Percentiles rank a stretch among this genome's conserved stretches.
Conservation (phyloP, 2,888 invertebrate genomes). For the Galerucella pusilla region DNA sequence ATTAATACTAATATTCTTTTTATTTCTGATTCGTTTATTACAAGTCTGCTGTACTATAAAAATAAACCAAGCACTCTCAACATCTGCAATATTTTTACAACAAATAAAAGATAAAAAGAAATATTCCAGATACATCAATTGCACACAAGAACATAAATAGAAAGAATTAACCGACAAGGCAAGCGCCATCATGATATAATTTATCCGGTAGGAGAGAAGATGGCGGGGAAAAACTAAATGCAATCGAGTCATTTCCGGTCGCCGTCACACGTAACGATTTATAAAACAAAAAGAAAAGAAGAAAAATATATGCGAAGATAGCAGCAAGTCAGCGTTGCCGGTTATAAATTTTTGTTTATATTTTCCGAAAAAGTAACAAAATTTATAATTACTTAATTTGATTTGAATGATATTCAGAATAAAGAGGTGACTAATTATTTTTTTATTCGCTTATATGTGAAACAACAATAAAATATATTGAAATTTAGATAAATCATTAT, state of each 20-base stretch:
- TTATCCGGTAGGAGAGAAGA: constrained; percentile 36
- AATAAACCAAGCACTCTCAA: neutral
- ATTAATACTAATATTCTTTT: no score
- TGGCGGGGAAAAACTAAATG: constrained; percentile 41
- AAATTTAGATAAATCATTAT: neutral
- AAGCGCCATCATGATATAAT: constrained; percentile 41
- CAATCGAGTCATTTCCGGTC: constrained; percentile 55
- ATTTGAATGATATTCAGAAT: neutral
- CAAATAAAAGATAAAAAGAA: neutral
- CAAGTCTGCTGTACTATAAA: constrained; percentile 7
- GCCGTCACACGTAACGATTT: constrained; percentile 46
- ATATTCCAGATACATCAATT: constrained; percentile 9
- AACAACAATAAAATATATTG: neutral
- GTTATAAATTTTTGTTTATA: neutral
- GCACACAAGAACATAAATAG: neutral
- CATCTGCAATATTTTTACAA: neutral
- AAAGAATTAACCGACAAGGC: constrained; percentile 9
- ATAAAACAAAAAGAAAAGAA: constrained; percentile 33
- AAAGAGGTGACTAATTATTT: neutral
- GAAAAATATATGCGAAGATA: constrained; percentile 34
- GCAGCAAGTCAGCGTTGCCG: constrained; percentile 27
- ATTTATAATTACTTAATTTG: neutral
- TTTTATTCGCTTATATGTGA: neutral
- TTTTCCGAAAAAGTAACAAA: neutral
- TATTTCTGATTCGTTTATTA: neutral